Evolutionary conservation across 2,113 vertebrate genomes (phyloP).

Genomic region (Siniperca knerii): DNA sequence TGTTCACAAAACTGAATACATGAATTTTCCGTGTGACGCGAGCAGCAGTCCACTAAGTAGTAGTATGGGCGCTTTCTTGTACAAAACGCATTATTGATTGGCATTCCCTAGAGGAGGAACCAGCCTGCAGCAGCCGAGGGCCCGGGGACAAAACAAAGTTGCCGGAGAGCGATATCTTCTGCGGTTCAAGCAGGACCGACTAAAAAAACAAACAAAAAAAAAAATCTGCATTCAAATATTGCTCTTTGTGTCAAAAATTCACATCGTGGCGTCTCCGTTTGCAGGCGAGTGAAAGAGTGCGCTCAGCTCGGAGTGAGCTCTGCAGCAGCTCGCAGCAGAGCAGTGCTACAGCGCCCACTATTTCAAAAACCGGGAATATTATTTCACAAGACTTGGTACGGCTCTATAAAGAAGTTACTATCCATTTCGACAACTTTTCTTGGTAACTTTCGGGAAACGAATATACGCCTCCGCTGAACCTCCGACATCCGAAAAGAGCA

Average conservation of each 20-base stretch:
- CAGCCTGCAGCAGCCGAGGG: slow-evolving; percentile 69
- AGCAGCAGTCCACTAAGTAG: slow-evolving; percentile 74
- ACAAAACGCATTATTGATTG: slow-evolving; percentile 84
- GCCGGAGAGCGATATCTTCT: slow-evolving; percentile 54
- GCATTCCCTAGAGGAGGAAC: slow-evolving; percentile 82
- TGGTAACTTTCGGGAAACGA: slow-evolving; percentile 84
- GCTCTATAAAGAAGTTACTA: slow-evolving; percentile 85
- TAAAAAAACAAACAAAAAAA: background rate
- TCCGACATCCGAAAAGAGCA: slow-evolving; percentile 50
- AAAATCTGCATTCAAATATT: slow-evolving; percentile 68
- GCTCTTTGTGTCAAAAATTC: slow-evolving; percentile 77
- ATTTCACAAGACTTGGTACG: slow-evolving; percentile 90
- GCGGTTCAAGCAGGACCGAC: slow-evolving; percentile 40
- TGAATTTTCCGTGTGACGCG: slow-evolving; percentile 78
- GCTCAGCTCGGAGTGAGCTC: slow-evolving; percentile 71
- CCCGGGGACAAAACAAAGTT: slow-evolving; percentile 61
- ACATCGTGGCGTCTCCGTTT: slow-evolving; percentile 76
- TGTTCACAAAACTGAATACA: slow-evolving; percentile 70
- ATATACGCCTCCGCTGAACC: slow-evolving; percentile 57
- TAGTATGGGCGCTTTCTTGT: slow-evolving; percentile 72
- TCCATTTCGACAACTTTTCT: slow-evolving; percentile 90
- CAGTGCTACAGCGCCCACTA: slow-evolving; percentile 97
- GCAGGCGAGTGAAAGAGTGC: slow-evolving; percentile 64
- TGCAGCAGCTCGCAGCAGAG: slow-evolving; percentile 77
- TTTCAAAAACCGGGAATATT: slow-evolving; percentile 91